Evolutionary conservation across 2,113 vertebrate genomes (phyloP).

Genomic region (Paradoxurus hermaphroditus): DNA sequence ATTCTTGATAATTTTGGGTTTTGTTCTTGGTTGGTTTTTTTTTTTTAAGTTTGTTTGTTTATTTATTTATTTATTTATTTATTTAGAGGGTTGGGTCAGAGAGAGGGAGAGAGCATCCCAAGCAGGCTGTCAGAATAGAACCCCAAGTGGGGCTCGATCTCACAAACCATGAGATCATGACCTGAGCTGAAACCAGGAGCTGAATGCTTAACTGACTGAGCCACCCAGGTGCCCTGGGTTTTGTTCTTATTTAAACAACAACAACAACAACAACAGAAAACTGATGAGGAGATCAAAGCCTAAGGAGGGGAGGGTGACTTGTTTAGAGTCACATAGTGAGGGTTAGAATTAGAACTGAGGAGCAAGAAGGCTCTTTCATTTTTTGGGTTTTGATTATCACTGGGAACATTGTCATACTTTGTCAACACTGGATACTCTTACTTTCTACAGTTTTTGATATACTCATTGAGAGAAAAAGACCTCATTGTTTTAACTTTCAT

Average conservation of each 20-base stretch:
- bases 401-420: neutral
- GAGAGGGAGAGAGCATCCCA: no score
- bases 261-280: neutral
- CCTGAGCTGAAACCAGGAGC: no score
- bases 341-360: neutral
- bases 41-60: no score
- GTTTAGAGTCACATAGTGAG: neutral
- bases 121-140: no score
- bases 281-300: neutral
- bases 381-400: slow-evolving; percentile 16
- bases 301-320: neutral
- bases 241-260: neutral
- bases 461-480: neutral
- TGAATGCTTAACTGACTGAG: no score
- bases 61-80: no score
- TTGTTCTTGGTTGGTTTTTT: neutral
- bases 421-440: neutral
- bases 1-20: neutral
- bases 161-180: no score
- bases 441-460: neutral
- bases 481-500: slow-evolving; percentile 26
- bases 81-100: no score
- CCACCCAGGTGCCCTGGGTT: neutral
- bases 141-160: no score
- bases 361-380: neutral